These are phyloP conservation scores for Ectemnius continuus DNA, from an alignment of 2,888 invertebrate species.

Conservation along the genomic window DNA sequence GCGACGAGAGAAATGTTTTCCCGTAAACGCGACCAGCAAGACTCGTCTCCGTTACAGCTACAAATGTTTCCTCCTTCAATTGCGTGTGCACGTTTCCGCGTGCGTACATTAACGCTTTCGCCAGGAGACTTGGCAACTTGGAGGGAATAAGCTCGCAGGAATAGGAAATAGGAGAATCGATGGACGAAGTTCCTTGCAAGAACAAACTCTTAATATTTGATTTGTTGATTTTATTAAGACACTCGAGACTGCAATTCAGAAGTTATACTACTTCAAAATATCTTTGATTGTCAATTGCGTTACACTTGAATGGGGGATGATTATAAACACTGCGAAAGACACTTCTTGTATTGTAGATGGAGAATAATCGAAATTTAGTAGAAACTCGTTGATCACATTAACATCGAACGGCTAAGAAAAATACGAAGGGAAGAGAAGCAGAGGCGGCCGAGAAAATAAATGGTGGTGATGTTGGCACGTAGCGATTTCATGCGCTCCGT, in stretches of 20 bases:
- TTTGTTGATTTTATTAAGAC: too few relatives aligned
- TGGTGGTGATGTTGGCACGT: conserved; percentile 59
- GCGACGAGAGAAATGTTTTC: conserved; percentile 46
- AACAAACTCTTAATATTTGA: too few relatives aligned
- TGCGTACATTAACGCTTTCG: conserved; percentile 1
- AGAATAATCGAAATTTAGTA: too few relatives aligned
- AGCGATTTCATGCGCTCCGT: conserved; percentile 45
- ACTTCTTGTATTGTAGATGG: too few relatives aligned
- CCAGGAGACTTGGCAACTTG: too few relatives aligned
- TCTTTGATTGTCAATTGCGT: not conserved
- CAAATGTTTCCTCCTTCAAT: conserved; percentile 48
- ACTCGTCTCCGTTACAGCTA: conserved; percentile 37
- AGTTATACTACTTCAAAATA: not conserved
- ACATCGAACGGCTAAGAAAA: not conserved
- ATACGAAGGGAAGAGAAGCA: not conserved
- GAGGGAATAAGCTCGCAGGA: not conserved
- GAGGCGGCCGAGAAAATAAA: conserved; percentile 63
- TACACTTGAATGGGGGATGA: too few relatives aligned
- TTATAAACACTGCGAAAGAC: too few relatives aligned
- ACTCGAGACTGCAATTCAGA: not conserved
- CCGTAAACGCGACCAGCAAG: conserved; percentile 44
- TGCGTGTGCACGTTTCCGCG: conserved; percentile 1
- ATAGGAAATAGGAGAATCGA: too few relatives aligned
- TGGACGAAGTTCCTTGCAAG: too few relatives aligned
- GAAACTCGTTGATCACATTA: too few relatives aligned